A percentile compares a stretch with the other conserved stretches of the same genome.
Conservation (phyloP, 2,888 invertebrate genomes). For the Allolobophora icterica region DNA sequence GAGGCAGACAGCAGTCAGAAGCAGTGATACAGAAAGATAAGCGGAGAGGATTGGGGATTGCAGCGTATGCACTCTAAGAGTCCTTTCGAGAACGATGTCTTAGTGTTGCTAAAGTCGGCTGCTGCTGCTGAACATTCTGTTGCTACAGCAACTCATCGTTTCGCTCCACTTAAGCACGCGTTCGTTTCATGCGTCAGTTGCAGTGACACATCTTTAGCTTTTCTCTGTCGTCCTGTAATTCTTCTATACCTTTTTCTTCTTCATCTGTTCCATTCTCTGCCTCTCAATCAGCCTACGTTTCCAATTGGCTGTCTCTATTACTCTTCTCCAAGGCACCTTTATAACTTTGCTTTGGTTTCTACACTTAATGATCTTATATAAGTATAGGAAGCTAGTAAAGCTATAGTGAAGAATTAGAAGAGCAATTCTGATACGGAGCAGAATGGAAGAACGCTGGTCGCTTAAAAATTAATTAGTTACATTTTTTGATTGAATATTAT, state of each 20-base stretch:
- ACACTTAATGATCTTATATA: background rate
- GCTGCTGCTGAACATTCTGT: background rate
- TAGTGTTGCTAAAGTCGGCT: too few species aligned
- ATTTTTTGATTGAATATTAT: too few species aligned
- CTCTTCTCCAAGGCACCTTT: background rate
- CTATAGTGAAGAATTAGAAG: too few species aligned
- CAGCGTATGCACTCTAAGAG: background rate
- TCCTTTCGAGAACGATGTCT: background rate
- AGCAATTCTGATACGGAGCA: too few species aligned
- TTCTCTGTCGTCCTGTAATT: background rate
- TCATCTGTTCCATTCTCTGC: background rate
- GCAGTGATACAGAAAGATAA: background rate
- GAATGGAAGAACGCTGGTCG: too few species aligned
- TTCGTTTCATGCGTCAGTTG: background rate
- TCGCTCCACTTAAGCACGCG: constrained; percentile 22
- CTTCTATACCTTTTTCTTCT: background rate
- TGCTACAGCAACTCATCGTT: constrained; percentile 31
- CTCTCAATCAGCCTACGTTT: background rate
- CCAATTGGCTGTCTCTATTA: background rate
- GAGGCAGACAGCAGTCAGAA: background rate
- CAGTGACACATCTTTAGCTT: background rate
- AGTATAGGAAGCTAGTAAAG: too few species aligned
- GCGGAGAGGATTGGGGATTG: background rate
- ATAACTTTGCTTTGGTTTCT: background rate
- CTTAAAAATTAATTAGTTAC: too few species aligned